A percentile compares a stretch with the other conserved stretches of the same genome.
Evolutionary conservation across 2,797 vertebrate species (phyloP).

Genomic region (Hemitrygon akajei): DNA sequence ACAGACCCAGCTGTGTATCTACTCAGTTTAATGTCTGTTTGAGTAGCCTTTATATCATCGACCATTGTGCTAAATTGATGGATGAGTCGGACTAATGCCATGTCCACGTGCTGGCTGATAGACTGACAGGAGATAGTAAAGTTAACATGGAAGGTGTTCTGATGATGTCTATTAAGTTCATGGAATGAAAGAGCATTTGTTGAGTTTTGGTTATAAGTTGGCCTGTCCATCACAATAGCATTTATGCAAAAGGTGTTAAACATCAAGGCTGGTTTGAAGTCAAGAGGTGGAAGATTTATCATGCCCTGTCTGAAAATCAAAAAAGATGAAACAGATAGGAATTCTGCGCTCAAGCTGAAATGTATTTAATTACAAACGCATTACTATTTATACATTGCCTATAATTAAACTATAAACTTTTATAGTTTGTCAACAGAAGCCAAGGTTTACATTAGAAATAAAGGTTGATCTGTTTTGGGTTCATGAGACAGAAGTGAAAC

Average conservation of each 20-base stretch:
- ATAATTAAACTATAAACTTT: too few relatives aligned
- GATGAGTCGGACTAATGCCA: conserved; percentile 94
- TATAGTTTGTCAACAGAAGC: background rate
- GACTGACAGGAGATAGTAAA: conserved; percentile 94
- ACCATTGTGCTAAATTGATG: conserved; percentile 99
- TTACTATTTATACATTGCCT: too few relatives aligned
- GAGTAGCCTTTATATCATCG: conserved; percentile 94
- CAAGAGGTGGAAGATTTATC: conserved; percentile 79
- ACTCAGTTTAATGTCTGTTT: conserved; percentile 95
- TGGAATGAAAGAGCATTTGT: conserved; percentile 81
- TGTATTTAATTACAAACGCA: background rate
- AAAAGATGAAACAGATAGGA: conserved; percentile 36
- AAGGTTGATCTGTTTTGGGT: background rate
- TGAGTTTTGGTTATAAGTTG: conserved; percentile 71
- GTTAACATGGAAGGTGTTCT: conserved; percentile 93
- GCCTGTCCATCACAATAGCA: conserved; percentile 91
- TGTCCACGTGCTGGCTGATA: conserved; percentile 95
- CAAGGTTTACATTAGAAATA: background rate
- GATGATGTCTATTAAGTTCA: conserved; percentile 86
- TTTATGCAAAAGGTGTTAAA: conserved; percentile 94
- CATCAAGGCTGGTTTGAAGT: conserved; percentile 93
- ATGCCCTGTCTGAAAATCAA: conserved; percentile 72
- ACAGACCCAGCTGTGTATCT: conserved; percentile 93
- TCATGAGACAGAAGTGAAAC: background rate
- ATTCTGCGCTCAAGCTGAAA: background rate